phyloP scores from a whole-genome alignment of 2,113 vertebrate genomes.

The Philantomba maxwellii region DNA sequence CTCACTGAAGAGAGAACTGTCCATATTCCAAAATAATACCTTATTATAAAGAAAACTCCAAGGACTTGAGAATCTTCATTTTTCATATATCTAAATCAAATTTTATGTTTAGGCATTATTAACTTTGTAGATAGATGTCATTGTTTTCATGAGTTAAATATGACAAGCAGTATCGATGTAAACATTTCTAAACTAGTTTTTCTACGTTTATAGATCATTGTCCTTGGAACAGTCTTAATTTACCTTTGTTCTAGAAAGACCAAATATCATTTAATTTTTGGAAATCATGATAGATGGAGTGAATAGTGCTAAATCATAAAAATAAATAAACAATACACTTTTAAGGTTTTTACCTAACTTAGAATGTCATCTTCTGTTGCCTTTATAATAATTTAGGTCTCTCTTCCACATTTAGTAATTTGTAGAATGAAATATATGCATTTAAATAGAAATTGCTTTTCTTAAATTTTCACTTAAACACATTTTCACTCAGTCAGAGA shows the following conservation, averaged over 20 bases:
- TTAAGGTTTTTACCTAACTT: slow-evolving; percentile 44
- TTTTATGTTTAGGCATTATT: not conserved
- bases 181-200: slow-evolving; percentile 15
- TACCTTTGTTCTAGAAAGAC: slow-evolving; percentile 44
- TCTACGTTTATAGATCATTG: not conserved
- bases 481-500: not conserved
- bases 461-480: slow-evolving; percentile 6
- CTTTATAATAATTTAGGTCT: slow-evolving; percentile 34
- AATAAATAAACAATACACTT: slow-evolving; percentile 5
- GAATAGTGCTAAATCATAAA: slow-evolving; percentile 35
- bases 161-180: not conserved
- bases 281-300: not conserved
- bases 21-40: not conserved
- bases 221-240: slow-evolving; percentile 10
- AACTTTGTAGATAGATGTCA: slow-evolving; percentile 16
- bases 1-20: not conserved
- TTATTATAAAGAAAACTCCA: not conserved
- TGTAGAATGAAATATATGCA: not conserved
- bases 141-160: slow-evolving; percentile 46
- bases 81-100: slow-evolving; percentile 24
- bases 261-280: slow-evolving; percentile 49
- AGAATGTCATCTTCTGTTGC: not conserved
- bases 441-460: not conserved
- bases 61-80: not conserved
- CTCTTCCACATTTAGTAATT: slow-evolving; percentile 31